phyloP scores from a whole-genome alignment of 2,888 invertebrate species.

The Blera fallax region DNA sequence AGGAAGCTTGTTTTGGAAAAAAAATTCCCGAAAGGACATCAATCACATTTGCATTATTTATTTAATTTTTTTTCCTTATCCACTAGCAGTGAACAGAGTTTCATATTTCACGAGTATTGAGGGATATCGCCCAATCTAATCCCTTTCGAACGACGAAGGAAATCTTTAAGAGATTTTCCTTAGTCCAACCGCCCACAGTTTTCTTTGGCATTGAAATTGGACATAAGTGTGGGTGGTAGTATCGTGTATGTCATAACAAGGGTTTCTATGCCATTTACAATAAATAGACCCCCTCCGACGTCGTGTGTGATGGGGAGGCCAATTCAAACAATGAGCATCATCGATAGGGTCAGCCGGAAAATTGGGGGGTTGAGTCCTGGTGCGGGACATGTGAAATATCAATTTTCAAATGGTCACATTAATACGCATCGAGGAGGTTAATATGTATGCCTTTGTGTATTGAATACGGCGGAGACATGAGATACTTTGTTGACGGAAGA shows the following conservation, averaged over 20 bases:
- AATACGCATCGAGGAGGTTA: slow-evolving; percentile 14
- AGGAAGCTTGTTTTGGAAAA: background rate
- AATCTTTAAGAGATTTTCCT: slow-evolving; percentile 11
- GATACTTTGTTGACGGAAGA: slow-evolving; percentile 38
- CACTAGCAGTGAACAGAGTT: slow-evolving; percentile 11
- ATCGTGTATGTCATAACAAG: background rate
- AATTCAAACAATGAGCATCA: slow-evolving; percentile 17
- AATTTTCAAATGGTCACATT: slow-evolving; percentile 42
- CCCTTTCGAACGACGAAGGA: background rate
- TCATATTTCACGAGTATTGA: background rate
- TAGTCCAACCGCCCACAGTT: background rate
- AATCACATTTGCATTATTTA: slow-evolving; percentile 46
- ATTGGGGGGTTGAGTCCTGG: background rate
- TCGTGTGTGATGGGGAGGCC: background rate
- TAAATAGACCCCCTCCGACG: slow-evolving; percentile 15
- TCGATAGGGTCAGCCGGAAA: slow-evolving; percentile 15
- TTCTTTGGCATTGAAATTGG: slow-evolving; percentile 4
- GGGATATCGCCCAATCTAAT: background rate
- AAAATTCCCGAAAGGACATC: slow-evolving; percentile 32
- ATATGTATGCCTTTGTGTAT: background rate
- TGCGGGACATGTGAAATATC: slow-evolving; percentile 15
- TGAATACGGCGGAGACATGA: background rate
- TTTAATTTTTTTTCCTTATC: background rate
- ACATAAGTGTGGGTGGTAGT: background rate
- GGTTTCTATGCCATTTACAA: slow-evolving; percentile 1